A percentile compares a stretch with the other conserved stretches of the same genome.
These are phyloP conservation scores for Cremastinae sp. DNA, from an alignment of 2,888 invertebrate genomes.

Conservation along the genomic window DNA sequence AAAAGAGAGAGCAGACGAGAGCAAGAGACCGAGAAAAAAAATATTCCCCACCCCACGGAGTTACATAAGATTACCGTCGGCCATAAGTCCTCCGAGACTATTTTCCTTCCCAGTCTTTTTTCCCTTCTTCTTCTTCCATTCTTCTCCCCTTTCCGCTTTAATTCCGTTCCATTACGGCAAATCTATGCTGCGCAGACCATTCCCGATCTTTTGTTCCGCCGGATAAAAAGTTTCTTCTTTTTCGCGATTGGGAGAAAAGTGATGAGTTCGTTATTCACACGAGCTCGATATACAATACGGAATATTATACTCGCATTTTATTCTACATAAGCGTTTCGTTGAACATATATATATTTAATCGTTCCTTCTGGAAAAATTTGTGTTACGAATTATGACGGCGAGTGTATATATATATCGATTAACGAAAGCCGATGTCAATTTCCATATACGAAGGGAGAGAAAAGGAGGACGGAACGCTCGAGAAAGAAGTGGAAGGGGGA, in stretches of 20 bases:
- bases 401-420: slow-evolving; percentile 67
- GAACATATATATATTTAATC: too few relatives aligned
- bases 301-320: too few relatives aligned
- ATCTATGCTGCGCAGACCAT: slow-evolving; percentile 26
- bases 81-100: slow-evolving; percentile 56
- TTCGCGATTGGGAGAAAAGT: too few relatives aligned
- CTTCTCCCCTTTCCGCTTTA: slow-evolving; percentile 19
- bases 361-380: background rate
- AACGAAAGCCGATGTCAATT: slow-evolving; percentile 65
- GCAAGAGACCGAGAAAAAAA: too few relatives aligned
- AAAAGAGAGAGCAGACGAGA: slow-evolving; percentile 50
- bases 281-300: too few relatives aligned
- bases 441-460: slow-evolving; percentile 63
- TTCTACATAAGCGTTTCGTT: background rate
- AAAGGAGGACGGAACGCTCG: slow-evolving; percentile 31
- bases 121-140: slow-evolving; percentile 14
- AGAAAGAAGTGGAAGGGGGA: slow-evolving; percentile 16
- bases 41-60: slow-evolving; percentile 18
- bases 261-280: background rate
- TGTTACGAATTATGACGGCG: slow-evolving; percentile 20
- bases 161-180: slow-evolving; percentile 20
- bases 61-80: slow-evolving; percentile 58
- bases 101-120: slow-evolving; percentile 28
- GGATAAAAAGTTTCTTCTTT: too few relatives aligned
- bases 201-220: background rate